These are phyloP conservation scores for Paraescarpia echinospica DNA, from an alignment of 1,140 invertebrate genomes.

Conservation along the genomic window DNA sequence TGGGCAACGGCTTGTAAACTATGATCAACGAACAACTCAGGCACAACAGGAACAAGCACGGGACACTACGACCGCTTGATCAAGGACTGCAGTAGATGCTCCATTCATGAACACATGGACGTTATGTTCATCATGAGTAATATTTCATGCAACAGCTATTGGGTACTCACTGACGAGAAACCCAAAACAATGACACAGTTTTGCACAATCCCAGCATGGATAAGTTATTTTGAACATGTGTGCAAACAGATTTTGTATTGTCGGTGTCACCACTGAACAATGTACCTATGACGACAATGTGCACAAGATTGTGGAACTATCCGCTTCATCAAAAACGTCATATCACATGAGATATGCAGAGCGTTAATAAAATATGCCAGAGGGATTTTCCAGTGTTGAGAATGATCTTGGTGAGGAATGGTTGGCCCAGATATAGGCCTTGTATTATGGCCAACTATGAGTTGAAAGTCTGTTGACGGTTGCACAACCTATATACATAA, in stretches of 20 bases:
- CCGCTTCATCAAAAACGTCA: not conserved
- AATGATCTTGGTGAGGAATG: not conserved
- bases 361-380: not conserved
- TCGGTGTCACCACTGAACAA: not conserved
- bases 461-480: not conserved
- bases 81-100: not conserved
- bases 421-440: not conserved
- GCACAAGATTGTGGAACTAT: not conserved
- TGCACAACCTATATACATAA: not conserved
- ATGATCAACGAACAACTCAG: conserved; percentile 64
- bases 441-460: not conserved
- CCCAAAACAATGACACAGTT: no score
- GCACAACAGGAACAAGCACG: not conserved
- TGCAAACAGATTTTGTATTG: not conserved
- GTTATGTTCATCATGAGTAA: not conserved
- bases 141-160: not conserved
- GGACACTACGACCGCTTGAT: not conserved
- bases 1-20: conserved; percentile 91
- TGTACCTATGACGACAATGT: not conserved
- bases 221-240: not conserved
- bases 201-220: not conserved
- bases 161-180: not conserved
- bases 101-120: not conserved
- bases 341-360: not conserved
- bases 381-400: not conserved